Conservation (phyloP, 2,113 vertebrate species). For the Phoenicopterus ruber region DNA sequence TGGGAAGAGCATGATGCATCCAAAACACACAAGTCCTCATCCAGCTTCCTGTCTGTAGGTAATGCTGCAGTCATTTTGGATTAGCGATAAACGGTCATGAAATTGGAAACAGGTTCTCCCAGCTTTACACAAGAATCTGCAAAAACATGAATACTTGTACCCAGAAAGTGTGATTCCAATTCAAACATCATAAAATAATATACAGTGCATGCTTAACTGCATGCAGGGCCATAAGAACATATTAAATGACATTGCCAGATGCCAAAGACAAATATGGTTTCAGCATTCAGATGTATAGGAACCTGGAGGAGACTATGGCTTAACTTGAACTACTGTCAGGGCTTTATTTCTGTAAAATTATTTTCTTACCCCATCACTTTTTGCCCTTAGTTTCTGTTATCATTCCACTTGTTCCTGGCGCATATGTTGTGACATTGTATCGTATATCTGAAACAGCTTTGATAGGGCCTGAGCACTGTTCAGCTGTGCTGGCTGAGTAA, state of each 20-base stretch:
- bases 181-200: constrained; percentile 83
- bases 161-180: constrained; percentile 77
- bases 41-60: constrained; percentile 77
- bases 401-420: background rate
- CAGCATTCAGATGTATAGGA: constrained; percentile 53
- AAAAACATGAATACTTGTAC: constrained; percentile 74
- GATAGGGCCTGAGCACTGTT: background rate
- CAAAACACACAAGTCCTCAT: constrained; percentile 71
- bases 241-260: constrained; percentile 76
- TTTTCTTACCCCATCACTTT: background rate
- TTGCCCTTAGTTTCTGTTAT: background rate
- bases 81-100: constrained; percentile 77
- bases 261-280: constrained; percentile 74
- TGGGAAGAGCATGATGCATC: constrained; percentile 66
- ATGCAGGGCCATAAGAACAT: constrained; percentile 60
- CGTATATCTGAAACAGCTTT: background rate
- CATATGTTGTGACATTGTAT: accelerated
- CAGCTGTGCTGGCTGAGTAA: background rate
- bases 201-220: constrained; percentile 74
- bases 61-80: constrained; percentile 77
- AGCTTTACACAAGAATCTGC: constrained; percentile 74
- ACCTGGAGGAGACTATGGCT: constrained; percentile 26
- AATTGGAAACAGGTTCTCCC: constrained; percentile 79
- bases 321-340: constrained; percentile 38
- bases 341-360: constrained; percentile 8